phyloP scores from a whole-genome alignment of 2,888 invertebrate species.

The Metacarcinus magister region DNA sequence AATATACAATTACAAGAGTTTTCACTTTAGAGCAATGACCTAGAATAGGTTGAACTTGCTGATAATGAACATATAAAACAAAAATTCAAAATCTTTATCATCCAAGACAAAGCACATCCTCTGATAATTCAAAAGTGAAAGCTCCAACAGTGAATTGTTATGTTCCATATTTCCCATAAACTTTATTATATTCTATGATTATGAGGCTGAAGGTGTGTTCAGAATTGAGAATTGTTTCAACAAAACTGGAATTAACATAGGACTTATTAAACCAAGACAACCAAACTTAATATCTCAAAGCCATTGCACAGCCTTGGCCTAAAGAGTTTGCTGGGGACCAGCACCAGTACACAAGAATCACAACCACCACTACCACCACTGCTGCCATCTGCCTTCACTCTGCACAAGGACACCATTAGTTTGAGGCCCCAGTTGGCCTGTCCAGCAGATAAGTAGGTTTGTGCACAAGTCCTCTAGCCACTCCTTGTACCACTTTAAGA shows the following conservation, averaged over 20 bases:
- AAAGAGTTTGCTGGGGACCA: neutral
- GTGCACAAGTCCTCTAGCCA: neutral
- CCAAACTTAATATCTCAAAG: neutral
- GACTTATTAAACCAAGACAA: no score
- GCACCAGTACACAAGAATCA: neutral
- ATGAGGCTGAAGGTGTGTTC: constrained; percentile 5
- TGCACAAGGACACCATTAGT: neutral
- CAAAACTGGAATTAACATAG: neutral
- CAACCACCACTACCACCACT: neutral
- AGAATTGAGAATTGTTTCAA: neutral
- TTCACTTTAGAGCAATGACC: neutral
- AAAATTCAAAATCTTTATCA: neutral
- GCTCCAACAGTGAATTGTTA: neutral
- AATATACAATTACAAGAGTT: neutral
- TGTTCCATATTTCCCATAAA: neutral
- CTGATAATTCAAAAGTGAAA: neutral
- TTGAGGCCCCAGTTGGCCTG: neutral
- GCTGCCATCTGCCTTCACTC: neutral
- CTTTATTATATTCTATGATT: neutral
- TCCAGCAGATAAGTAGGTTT: neutral
- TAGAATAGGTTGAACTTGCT: neutral
- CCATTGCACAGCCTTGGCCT: neutral
- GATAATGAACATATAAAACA: neutral
- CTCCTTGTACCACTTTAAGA: neutral
- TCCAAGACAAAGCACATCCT: neutral